These are phyloP conservation scores for Ophonus ardosiacus DNA, from an alignment of 2,888 invertebrate species.

Conservation along the genomic window DNA sequence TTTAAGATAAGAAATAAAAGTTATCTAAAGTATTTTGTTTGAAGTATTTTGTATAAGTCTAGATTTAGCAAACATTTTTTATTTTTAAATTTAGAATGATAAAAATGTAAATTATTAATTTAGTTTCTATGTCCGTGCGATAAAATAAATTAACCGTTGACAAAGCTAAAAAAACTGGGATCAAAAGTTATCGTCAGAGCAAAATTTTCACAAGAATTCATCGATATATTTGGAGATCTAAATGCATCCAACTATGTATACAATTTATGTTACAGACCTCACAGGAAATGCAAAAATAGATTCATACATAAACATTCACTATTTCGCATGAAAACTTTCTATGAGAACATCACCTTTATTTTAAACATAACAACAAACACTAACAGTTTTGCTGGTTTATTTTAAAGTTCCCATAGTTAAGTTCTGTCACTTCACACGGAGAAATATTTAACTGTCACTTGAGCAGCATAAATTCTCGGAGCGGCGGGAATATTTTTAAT, in stretches of 20 bases:
- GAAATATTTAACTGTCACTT: slow-evolving; percentile 31
- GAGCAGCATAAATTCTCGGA: slow-evolving; percentile 25
- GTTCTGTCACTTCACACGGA: slow-evolving; percentile 22
- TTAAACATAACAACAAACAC: slow-evolving; percentile 26
- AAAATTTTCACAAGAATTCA: not conserved
- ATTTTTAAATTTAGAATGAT: not conserved
- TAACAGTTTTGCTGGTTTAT: not conserved
- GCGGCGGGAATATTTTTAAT: slow-evolving; percentile 24
- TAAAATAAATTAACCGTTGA: slow-evolving; percentile 37
- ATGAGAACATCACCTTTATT: slow-evolving; percentile 34
- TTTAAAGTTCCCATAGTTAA: slow-evolving; percentile 6
- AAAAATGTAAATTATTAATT: slow-evolving; percentile 24
- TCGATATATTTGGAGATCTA: slow-evolving; percentile 25
- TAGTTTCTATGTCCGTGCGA: not conserved
- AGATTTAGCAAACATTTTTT: slow-evolving; percentile 31
- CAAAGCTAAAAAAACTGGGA: not conserved
- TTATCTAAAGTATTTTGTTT: slow-evolving; percentile 31
- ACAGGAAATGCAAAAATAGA: slow-evolving; percentile 57
- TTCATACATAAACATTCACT: slow-evolving; percentile 25
- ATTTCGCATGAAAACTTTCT: not conserved
- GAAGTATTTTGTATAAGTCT: slow-evolving; percentile 3
- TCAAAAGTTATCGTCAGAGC: slow-evolving; percentile 34
- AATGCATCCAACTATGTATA: not conserved
- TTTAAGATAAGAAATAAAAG: slow-evolving; percentile 14
- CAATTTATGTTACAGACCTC: slow-evolving; percentile 22